Evolutionary conservation across 2,113 vertebrate species (phyloP), one percentile per base, ranked within the genome.

Genomic region (Conger conger): DNA sequence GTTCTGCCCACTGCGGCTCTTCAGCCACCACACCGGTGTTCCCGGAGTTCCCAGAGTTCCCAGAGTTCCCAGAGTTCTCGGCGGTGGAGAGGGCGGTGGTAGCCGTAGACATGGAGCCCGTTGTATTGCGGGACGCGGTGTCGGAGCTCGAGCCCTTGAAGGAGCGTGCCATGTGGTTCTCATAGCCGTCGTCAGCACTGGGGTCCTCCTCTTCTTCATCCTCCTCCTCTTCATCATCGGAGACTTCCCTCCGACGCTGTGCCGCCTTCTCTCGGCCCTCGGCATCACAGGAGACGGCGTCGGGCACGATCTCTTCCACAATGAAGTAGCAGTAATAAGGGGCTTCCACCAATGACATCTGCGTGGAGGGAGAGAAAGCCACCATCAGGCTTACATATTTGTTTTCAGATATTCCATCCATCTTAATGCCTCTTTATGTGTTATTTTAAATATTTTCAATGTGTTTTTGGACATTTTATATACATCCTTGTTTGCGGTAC

Each of bases 171-270:
- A 37, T 35, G 0, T 6, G 37, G 16, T 38, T 78, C 76, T 23
- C 76, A 23, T 78, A 78, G 35, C 18, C 33, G 20, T 20, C 15
- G 17, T 38, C 4, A 8, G 36, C 16, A 35, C 17, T 18, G 3
- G 38, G 15, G 3, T 78, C 76, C 37, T 78, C 76, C 36, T 78
- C 76, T 23, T 78, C 63, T 30, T 73, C 63, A 8, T 73, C 73
- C 73, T 76, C 73, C 27, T 76, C 73, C 73, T 76, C 73, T 33
- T 76, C 76, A 13, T 78, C 76, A 20, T 78, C 36, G 18, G 76
- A 78, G 16, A 17, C 4, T 18, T 38, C 8, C 38, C 76, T 38
- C 76, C 18, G 5, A 20, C 2, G 30, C 73, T 35, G n/a, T 1
- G 73, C 27, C 30, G 3, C 76, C 37, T 7, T 78, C 16, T 11